These are phyloP conservation scores for Acrobeloides nanus DNA, from an alignment of 2,888 invertebrate species.

Conservation along the genomic window DNA sequence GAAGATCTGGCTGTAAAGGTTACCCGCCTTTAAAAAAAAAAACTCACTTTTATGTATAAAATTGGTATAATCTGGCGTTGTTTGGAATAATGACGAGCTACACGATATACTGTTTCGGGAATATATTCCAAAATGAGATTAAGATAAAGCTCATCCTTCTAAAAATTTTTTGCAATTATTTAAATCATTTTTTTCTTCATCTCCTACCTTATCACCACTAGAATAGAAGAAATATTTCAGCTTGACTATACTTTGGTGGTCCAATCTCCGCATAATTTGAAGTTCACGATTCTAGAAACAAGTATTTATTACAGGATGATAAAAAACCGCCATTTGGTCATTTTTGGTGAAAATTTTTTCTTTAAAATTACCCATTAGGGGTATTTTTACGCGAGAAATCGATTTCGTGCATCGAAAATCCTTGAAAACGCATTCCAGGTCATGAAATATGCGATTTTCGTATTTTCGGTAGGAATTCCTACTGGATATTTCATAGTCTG, in stretches of 20 bases:
- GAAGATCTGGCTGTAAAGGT: no score
- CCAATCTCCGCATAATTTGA: conserved; percentile 98
- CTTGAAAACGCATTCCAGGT: no score
- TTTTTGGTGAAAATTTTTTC: no score
- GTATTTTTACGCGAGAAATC: no score
- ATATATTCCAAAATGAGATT: conserved; percentile 99
- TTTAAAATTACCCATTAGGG: no score
- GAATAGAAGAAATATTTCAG: conserved; percentile 99
- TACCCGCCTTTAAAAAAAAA: neutral
- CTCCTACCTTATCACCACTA: conserved; percentile 77
- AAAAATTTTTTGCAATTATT: no score
- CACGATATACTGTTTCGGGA: conserved; percentile 98
- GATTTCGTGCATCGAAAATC: no score
- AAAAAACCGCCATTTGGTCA: no score
- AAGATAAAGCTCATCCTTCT: conserved; percentile 99
- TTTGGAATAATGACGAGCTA: conserved; percentile 98
- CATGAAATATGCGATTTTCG: no score
- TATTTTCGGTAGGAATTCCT: no score
- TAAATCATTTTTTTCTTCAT: no score
- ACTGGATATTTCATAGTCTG: no score
- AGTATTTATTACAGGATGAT: neutral
- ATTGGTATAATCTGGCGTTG: conserved; percentile 98
- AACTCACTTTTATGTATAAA: conserved; percentile 84
- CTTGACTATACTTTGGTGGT: conserved; percentile 99
- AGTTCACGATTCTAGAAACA: conserved; percentile 82